A percentile compares a stretch with the other conserved stretches of the same genome.
Evolutionary conservation across 2,113 vertebrate species (phyloP).

Genomic region (Solea solea): DNA sequence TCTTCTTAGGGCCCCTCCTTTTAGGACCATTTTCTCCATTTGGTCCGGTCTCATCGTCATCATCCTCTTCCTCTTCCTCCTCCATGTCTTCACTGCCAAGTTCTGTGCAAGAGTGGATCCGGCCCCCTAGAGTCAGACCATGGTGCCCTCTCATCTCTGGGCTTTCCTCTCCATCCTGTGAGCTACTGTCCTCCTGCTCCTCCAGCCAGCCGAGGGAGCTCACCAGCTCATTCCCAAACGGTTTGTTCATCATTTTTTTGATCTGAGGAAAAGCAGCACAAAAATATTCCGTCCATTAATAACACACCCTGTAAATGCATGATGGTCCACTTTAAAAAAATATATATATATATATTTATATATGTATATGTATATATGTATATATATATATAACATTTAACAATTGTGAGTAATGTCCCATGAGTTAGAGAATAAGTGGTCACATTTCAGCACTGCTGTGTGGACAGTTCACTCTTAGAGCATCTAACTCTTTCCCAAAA

Average conservation of each 20-base stretch:
- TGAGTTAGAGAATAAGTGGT: not conserved
- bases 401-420: not conserved
- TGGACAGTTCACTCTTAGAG: constrained; percentile 49
- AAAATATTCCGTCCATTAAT: constrained; percentile 13
- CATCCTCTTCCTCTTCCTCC: constrained; percentile 84
- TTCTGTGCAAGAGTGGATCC: constrained; percentile 75
- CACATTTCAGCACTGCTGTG: constrained; percentile 61
- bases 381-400: not conserved
- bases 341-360: not conserved
- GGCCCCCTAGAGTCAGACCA: constrained; percentile 45
- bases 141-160: constrained; percentile 65
- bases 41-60: constrained; percentile 81
- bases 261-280: constrained; percentile 69
- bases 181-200: constrained; percentile 77
- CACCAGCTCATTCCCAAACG: constrained; percentile 82
- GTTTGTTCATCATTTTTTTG: constrained; percentile 87
- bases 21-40: constrained; percentile 88
- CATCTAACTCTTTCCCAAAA: too few species aligned
- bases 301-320: not conserved
- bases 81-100: constrained; percentile 81
- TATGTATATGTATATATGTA: too few species aligned
- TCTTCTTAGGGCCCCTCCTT: constrained; percentile 96
- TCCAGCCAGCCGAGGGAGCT: constrained; percentile 87
- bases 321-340: not conserved
- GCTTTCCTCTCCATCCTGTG: constrained; percentile 84